A percentile compares a stretch with the other conserved stretches of the same genome.
Conservation (phyloP, 1,140 invertebrate species). For the Cardiocondyla obscurior region DNA sequence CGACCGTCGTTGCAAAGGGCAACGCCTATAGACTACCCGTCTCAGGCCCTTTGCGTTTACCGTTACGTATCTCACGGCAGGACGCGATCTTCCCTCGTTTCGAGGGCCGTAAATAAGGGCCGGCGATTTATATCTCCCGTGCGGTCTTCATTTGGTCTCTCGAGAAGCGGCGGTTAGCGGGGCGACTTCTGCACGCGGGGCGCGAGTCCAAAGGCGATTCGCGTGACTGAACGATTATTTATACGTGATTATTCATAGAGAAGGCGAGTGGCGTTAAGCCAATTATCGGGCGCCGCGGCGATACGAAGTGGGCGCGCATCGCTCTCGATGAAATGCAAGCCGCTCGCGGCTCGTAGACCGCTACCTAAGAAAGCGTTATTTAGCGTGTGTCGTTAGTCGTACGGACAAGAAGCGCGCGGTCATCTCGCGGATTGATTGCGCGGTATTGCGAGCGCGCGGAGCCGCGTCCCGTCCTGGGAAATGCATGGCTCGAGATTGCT, state of each 20-base stretch:
- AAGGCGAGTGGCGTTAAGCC: conserved; percentile 5
- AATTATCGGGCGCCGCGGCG: not conserved
- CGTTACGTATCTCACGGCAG: conserved; percentile 18
- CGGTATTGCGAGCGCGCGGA: not conserved
- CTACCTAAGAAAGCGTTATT: conserved; percentile 22
- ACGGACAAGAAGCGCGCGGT: not conserved
- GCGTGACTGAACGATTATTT: conserved; percentile 7
- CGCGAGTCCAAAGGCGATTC: not conserved
- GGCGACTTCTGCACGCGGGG: not conserved
- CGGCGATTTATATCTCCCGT: not conserved
- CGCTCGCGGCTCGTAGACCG: not conserved
- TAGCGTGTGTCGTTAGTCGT: conserved; percentile 14
- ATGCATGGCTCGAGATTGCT: not conserved
- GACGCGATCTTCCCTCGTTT: conserved; percentile 4
- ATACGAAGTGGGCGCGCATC: not conserved
- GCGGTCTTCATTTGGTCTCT: conserved; percentile 1
- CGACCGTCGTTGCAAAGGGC: not conserved
- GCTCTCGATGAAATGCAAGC: conserved; percentile 47
- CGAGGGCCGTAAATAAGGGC: not conserved
- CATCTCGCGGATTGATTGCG: conserved; percentile 37
- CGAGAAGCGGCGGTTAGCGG: not conserved
- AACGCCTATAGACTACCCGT: too few species aligned
- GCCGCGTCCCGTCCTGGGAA: conserved; percentile 9
- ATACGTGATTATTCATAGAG: conserved; percentile 10
- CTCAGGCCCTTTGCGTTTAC: conserved; percentile 1